Percentiles rank a stretch among this genome's conserved stretches.
Conservation (phyloP, 2,888 invertebrate genomes). For the Trichopria drosophilae region DNA sequence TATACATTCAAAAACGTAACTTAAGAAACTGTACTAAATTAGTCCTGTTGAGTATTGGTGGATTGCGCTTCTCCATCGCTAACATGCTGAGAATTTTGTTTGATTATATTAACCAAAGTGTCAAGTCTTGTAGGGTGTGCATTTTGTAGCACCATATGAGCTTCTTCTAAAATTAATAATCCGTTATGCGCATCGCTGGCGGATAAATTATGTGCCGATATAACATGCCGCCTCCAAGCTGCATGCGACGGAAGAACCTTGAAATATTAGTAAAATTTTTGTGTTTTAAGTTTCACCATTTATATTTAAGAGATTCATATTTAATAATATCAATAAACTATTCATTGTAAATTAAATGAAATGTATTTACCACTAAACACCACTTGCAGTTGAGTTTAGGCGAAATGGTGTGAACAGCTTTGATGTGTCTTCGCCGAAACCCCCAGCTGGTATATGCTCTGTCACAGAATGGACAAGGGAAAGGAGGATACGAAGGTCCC, state of each 20-base stretch:
- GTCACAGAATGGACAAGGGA: slow-evolving; percentile 68
- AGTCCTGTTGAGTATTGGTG: too few species aligned
- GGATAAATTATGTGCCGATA: slow-evolving; percentile 63
- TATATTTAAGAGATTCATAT: neutral
- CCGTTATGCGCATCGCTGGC: slow-evolving; percentile 66
- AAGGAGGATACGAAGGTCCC: slow-evolving; percentile 56
- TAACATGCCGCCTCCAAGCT: slow-evolving; percentile 66
- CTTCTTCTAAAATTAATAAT: slow-evolving; percentile 67
- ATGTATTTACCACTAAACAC: slow-evolving; percentile 55
- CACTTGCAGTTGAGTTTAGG: slow-evolving; percentile 63
- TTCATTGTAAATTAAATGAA: neutral
- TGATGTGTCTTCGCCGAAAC: slow-evolving; percentile 66
- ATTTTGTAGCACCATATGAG: slow-evolving; percentile 63
- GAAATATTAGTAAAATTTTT: neutral
- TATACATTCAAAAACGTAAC: too few species aligned
- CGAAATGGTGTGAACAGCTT: slow-evolving; percentile 61
- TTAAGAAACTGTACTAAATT: too few species aligned
- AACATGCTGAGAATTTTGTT: too few species aligned
- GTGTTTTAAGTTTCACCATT: neutral
- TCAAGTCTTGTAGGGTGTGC: slow-evolving; percentile 39
- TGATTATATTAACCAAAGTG: too few species aligned
- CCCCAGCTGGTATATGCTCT: slow-evolving; percentile 69
- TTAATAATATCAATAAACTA: neutral
- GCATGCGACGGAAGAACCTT: slow-evolving; percentile 62
- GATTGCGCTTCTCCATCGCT: too few species aligned